These are phyloP conservation scores for Nephrotoma guestfalica DNA, from an alignment of 2,888 invertebrate genomes.

Conservation along the genomic window DNA sequence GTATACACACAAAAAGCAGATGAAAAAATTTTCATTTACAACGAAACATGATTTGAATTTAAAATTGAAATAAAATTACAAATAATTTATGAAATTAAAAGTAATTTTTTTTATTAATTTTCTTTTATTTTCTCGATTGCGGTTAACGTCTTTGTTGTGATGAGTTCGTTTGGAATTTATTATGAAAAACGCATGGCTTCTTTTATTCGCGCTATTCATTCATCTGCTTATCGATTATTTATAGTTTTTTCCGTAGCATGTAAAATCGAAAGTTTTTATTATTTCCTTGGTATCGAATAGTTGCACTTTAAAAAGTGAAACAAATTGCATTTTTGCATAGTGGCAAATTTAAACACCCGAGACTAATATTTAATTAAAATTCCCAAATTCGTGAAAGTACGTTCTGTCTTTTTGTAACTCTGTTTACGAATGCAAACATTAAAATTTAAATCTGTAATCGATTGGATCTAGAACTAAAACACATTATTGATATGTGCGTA, in stretches of 20 bases:
- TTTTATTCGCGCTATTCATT: background rate
- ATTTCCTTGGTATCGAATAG: background rate
- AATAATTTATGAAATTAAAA: background rate
- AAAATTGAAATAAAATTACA: background rate
- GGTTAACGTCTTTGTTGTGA: background rate
- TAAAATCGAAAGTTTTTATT: background rate
- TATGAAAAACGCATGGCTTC: background rate
- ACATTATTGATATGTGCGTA: background rate
- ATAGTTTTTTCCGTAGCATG: background rate
- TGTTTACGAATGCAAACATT: background rate
- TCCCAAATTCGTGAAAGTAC: background rate
- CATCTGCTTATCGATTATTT: background rate
- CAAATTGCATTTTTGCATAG: background rate
- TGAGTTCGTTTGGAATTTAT: background rate
- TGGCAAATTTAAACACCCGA: background rate
- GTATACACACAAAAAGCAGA: background rate
- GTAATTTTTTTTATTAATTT: background rate
- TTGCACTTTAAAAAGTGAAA: background rate
- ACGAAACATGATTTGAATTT: background rate
- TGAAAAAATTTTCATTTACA: background rate
- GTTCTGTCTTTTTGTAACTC: background rate
- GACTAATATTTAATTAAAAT: background rate
- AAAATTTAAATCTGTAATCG: background rate
- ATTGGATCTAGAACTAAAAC: background rate
- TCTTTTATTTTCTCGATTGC: background rate